A percentile compares a stretch with the other conserved stretches of the same genome.
Evolutionary conservation across 2,888 invertebrate genomes (phyloP).

Genomic region (Drosophila parthenogenetica): DNA sequence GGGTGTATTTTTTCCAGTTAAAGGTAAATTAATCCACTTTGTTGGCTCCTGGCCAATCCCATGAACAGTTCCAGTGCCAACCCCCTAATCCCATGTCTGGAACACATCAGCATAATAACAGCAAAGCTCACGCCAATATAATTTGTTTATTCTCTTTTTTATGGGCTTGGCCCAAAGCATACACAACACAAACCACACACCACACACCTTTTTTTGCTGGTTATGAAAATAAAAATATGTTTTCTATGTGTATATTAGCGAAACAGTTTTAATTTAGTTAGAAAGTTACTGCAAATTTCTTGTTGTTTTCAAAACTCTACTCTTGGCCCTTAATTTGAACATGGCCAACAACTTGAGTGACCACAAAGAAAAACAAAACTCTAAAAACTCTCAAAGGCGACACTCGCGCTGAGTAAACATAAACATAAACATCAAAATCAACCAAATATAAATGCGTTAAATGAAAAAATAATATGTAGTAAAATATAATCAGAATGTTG

Average conservation of each 20-base stretch:
- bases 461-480: constrained; percentile 75
- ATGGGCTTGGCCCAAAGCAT: constrained; percentile 58
- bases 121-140: constrained; percentile 60
- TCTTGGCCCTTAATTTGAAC: constrained; percentile 24
- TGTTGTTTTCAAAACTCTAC: too few relatives aligned
- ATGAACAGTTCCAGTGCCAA: constrained; percentile 31
- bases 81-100: constrained; percentile 49
- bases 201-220: not conserved
- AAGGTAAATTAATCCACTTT: constrained; percentile 35
- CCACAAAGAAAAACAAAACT: constrained; percentile 13
- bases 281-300: too few relatives aligned
- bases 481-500: constrained; percentile 67
- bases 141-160: constrained; percentile 43
- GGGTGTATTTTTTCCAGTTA: constrained; percentile 8
- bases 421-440: constrained; percentile 1
- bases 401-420: constrained; percentile 31
- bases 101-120: constrained; percentile 55
- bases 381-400: constrained; percentile 22
- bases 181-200: constrained; percentile 37
- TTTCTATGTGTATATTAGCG: not conserved
- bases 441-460: constrained; percentile 49
- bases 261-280: not conserved
- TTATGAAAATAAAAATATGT: not conserved
- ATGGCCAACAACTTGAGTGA: constrained; percentile 26
- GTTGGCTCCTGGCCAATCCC: constrained; percentile 33